A percentile compares a stretch with the other conserved stretches of the same genome.
These are phyloP conservation scores for Gobio occitaniae DNA, from an alignment of 2,797 vertebrate genomes.

Conservation along the genomic window DNA sequence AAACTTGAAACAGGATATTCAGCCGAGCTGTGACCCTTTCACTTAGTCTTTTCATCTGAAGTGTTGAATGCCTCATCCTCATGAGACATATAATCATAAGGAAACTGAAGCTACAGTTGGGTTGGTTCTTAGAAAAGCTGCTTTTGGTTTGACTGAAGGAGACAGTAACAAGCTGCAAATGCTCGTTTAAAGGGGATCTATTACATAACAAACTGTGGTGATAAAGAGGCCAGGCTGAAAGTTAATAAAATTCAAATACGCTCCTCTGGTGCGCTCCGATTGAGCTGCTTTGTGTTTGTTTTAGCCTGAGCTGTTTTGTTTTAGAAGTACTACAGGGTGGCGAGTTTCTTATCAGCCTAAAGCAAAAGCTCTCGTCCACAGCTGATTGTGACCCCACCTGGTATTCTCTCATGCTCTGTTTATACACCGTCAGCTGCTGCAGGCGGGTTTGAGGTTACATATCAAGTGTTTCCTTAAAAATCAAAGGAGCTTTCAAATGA, in stretches of 20 bases:
- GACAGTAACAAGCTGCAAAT: not conserved
- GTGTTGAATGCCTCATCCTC: not conserved
- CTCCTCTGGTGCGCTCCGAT: not conserved
- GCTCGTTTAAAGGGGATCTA: not conserved
- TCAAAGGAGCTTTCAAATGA: not conserved
- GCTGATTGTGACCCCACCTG: conserved; percentile 38
- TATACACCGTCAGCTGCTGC: conserved; percentile 11
- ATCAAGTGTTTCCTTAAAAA: conserved; percentile 15
- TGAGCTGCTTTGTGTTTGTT: conserved; percentile 20
- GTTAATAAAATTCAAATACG: not conserved
- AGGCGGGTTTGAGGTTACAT: not conserved
- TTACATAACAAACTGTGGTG: not conserved
- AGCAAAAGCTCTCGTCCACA: conserved; percentile 8
- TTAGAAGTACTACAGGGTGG: conserved; percentile 18
- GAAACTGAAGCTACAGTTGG: conserved; percentile 63
- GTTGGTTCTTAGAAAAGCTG: conserved; percentile 59
- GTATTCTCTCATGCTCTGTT: conserved; percentile 4
- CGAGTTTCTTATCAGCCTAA: conserved; percentile 25
- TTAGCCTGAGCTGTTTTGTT: not conserved
- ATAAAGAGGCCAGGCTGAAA: not conserved
- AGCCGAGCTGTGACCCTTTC: conserved; percentile 33
- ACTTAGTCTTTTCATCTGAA: conserved; percentile 1
- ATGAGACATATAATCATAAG: conserved; percentile 6
- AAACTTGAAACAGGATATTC: conserved; percentile 29
- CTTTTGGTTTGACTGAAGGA: not conserved